Conservation (phyloP, 2,797 vertebrate species). For the Bryconaethiops microstoma region DNA sequence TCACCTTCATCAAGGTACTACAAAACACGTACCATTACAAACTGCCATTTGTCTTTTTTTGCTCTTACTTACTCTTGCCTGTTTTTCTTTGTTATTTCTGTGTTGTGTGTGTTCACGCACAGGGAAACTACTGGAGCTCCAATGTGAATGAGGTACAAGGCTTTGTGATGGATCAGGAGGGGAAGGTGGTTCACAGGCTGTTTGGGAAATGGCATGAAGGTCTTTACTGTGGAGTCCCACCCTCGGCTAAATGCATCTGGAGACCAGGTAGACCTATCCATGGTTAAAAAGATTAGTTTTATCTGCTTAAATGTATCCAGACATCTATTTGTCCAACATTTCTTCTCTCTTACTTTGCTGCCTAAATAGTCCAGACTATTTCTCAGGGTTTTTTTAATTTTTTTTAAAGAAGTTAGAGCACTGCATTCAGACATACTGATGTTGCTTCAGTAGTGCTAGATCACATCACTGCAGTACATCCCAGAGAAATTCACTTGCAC, state of each 20-base stretch:
- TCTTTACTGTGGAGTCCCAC: conserved; percentile 92
- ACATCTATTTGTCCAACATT: neutral
- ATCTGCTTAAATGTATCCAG: neutral
- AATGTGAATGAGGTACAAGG: conserved; percentile 97
- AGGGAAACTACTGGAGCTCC: conserved; percentile 99
- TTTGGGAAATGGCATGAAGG: conserved; percentile 99
- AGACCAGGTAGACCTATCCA: conserved; percentile 85
- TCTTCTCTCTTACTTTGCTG: too few species aligned
- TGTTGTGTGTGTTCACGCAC: neutral
- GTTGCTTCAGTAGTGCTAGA: neutral
- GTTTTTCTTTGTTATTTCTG: neutral
- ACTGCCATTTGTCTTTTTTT: neutral
- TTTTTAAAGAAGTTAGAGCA: neutral
- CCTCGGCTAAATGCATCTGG: conserved; percentile 97
- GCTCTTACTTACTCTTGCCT: neutral
- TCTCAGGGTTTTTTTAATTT: too few species aligned
- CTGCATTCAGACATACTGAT: neutral
- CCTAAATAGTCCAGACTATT: too few species aligned
- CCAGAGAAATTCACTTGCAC: neutral
- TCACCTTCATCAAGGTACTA: conserved; percentile 95
- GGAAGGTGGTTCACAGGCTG: conserved; percentile 93
- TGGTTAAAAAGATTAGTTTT: neutral
- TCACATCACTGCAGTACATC: neutral
- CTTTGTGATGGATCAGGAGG: conserved; percentile 96
- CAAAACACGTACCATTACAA: neutral